phyloP scores from a whole-genome alignment of 2,113 vertebrate genomes.

The Siniperca knerii region DNA sequence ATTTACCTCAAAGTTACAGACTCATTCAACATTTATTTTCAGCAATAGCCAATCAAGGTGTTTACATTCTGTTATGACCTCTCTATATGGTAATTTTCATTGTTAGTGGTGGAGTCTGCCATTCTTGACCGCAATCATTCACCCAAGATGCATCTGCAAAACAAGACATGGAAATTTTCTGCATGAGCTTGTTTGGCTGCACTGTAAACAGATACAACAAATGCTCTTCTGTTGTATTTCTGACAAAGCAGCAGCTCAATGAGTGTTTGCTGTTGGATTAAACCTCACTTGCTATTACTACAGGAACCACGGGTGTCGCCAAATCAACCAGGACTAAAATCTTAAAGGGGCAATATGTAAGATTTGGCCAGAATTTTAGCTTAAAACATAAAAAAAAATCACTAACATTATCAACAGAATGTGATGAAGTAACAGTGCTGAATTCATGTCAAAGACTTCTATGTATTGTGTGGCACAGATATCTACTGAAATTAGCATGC shows the following conservation, averaged over 20 bases:
- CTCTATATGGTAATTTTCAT: too few relatives aligned
- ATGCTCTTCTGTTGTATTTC: neutral
- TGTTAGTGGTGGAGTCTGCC: too few relatives aligned
- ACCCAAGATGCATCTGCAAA: neutral
- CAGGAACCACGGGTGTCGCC: neutral
- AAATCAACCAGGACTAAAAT: neutral
- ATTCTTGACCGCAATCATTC: neutral
- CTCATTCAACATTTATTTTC: neutral
- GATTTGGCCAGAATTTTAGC: too few relatives aligned
- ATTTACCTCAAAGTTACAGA: neutral
- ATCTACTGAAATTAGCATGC: too few relatives aligned
- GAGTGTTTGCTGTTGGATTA: neutral
- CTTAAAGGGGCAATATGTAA: neutral
- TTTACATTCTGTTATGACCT: too few relatives aligned
- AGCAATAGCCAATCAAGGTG: neutral
- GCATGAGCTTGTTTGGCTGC: neutral
- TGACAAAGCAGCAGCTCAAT: neutral
- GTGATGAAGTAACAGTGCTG: too few relatives aligned
- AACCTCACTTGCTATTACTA: neutral
- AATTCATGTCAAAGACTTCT: too few relatives aligned
- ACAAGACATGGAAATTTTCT: neutral
- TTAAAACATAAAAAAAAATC: too few relatives aligned
- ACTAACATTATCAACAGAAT: too few relatives aligned
- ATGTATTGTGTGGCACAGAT: too few relatives aligned
- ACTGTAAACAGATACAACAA: too few relatives aligned